These are phyloP conservation scores for Anas acuta DNA, from an alignment of 2,797 vertebrate genomes.

Conservation along the genomic window DNA sequence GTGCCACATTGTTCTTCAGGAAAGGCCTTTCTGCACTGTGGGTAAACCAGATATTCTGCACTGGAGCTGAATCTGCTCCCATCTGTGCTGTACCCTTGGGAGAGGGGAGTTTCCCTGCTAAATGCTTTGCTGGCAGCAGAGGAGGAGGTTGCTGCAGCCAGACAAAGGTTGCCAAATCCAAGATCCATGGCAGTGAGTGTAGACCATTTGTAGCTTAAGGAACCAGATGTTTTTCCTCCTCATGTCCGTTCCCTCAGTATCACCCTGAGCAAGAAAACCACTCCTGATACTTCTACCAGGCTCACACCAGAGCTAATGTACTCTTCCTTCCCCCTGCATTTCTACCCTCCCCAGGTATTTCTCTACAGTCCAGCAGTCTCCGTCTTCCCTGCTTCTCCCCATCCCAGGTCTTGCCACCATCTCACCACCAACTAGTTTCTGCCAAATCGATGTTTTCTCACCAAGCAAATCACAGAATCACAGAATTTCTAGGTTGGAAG, in stretches of 20 bases:
- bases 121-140: not conserved
- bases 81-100: not conserved
- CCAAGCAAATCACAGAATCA: not conserved
- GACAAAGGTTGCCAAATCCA: not conserved
- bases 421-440: not conserved
- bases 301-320: not conserved
- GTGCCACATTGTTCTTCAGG: not conserved
- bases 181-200: not conserved
- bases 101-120: not conserved
- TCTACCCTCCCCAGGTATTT: not conserved
- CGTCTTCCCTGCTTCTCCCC: not conserved
- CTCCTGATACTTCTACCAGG: not conserved
- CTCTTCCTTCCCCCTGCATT: not conserved
- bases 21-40: not conserved
- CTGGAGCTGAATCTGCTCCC: not conserved
- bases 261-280: not conserved
- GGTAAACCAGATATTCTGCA: not conserved
- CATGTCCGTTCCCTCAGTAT: accelerated
- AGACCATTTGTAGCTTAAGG: not conserved
- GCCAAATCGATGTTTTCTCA: not conserved
- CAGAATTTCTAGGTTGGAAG: too few species aligned
- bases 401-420: not conserved
- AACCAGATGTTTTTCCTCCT: not conserved
- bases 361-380: not conserved
- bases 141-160: not conserved